Base-by-base conservation (phyloP, 2,113 vertebrate species). In the Halichoeres trimaculatus region DNA sequence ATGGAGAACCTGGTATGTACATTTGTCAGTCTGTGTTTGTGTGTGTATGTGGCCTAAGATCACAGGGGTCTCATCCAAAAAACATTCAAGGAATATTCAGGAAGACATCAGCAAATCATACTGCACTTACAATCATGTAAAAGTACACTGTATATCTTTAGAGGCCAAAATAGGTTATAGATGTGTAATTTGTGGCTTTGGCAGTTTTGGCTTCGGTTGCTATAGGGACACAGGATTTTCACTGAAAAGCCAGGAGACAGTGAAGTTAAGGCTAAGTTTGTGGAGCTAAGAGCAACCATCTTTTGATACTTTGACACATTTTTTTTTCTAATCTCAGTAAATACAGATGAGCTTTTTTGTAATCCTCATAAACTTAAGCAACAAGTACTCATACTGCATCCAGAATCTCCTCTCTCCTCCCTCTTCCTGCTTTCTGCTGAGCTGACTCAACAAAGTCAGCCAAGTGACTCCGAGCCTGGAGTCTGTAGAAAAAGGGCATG, bases 1-100 rank as follows among this genome's bases (percentile, higher is more conserved):
- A 97, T 93, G 98, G 98, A 92, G 97, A 98, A 88, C 94, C 95
- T 56, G 97, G 98, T 99, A 93, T 94, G 96, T 95, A 23, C 72
- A 67, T 58, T 2, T 72, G 63, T 76, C 36, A 53, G 95, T 96
- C 90, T 24, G 13, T 47, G 64, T 65, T 23, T 52, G 94, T 96
- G 92, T 94, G 95, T 94, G 23, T 59, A 48, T 52, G 74, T 48
- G 43, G 58, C 59, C 76, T 71, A 45, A 66, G 30, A 89, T 85
- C 59, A 38, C 38, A 14, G 54, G 55, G 20, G 17, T 68, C 60
- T 79, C 35, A 51, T 84, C 60, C 61, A 84, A 51, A 63, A 6
- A 79, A 70, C 47, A 5, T 81, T 81, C 64, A 59, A 61, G 69
- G 40, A 73, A 76, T 70, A 73, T 86, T 74, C 74, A 71, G 78